phyloP scores from a whole-genome alignment of 2,113 vertebrate genomes.

The Rhizomys pruinosus region DNA sequence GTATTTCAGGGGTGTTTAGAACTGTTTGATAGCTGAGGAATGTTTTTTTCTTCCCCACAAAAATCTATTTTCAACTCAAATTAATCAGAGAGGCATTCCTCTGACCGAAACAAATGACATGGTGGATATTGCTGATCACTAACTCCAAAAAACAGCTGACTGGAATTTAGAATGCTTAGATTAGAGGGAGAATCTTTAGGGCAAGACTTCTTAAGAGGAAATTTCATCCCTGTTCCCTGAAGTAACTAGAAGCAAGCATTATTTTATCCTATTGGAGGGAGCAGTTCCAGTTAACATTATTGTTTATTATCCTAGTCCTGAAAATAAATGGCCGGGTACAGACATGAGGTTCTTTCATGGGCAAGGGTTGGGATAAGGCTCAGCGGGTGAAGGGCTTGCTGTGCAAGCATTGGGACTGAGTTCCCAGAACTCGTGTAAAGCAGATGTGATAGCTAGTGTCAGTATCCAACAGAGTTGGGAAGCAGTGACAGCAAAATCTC shows the following conservation, averaged over 20 bases:
- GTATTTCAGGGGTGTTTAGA: background rate
- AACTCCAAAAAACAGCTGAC: background rate
- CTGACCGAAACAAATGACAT: slow-evolving; percentile 24
- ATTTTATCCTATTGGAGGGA: background rate
- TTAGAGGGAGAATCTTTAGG: background rate
- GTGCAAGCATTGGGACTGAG: background rate
- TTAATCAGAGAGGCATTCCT: slow-evolving; percentile 48
- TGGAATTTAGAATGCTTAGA: slow-evolving; percentile 33
- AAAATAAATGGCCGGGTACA: slow-evolving; percentile 10
- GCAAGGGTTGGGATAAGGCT: no score
- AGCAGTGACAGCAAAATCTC: background rate
- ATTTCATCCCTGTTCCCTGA: background rate
- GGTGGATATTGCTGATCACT: background rate
- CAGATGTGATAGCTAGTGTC: no score
- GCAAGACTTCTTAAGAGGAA: background rate
- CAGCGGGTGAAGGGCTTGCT: no score
- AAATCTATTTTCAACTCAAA: slow-evolving; percentile 50
- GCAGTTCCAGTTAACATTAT: background rate
- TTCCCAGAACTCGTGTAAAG: background rate
- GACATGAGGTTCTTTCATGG: slow-evolving; percentile 25
- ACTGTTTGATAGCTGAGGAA: background rate
- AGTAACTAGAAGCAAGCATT: background rate
- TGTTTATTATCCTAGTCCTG: slow-evolving; percentile 35
- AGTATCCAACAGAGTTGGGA: background rate
- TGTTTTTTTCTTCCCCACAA: background rate